Evolutionary conservation across 1,140 invertebrate genomes (phyloP).

Genomic region (Galleria mellonella): DNA sequence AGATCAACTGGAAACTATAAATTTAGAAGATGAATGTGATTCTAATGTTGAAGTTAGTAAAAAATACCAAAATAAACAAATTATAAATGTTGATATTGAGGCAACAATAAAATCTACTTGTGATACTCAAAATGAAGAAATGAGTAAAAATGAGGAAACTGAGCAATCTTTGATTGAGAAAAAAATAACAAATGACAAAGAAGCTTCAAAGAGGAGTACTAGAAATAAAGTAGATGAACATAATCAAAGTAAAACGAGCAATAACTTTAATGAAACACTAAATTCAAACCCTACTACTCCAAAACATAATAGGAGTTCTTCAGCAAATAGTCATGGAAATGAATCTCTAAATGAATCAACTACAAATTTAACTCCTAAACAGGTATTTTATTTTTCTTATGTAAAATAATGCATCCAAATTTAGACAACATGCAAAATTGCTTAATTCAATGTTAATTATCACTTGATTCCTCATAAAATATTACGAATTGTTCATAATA

Average conservation of each 20-base stretch:
- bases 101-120: too few species aligned
- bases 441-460: too few species aligned
- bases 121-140: too few species aligned
- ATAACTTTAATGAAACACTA: slow-evolving; percentile 29
- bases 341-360: slow-evolving; percentile 40
- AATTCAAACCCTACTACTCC: slow-evolving; percentile 30
- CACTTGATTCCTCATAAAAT: too few species aligned
- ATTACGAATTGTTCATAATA: too few species aligned
- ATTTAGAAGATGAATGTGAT: neutral
- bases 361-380: slow-evolving; percentile 51
- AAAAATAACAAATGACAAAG: neutral
- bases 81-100: slow-evolving; percentile 7
- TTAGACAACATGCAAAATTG: too few species aligned
- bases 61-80: neutral
- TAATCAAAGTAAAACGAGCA: slow-evolving; percentile 25
- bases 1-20: neutral
- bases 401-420: too few species aligned
- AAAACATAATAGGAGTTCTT: slow-evolving; percentile 33
- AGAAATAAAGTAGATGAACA: slow-evolving; percentile 21
- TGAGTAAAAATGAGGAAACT: slow-evolving; percentile 5
- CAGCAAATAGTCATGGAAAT: slow-evolving; percentile 36
- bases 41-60: neutral
- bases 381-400: slow-evolving; percentile 22
- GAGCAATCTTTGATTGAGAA: slow-evolving; percentile 7
- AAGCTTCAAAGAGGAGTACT: slow-evolving; percentile 26